Evolutionary conservation across 2,113 vertebrate genomes (phyloP).

Genomic region (Sarotherodon lohbergeri): DNA sequence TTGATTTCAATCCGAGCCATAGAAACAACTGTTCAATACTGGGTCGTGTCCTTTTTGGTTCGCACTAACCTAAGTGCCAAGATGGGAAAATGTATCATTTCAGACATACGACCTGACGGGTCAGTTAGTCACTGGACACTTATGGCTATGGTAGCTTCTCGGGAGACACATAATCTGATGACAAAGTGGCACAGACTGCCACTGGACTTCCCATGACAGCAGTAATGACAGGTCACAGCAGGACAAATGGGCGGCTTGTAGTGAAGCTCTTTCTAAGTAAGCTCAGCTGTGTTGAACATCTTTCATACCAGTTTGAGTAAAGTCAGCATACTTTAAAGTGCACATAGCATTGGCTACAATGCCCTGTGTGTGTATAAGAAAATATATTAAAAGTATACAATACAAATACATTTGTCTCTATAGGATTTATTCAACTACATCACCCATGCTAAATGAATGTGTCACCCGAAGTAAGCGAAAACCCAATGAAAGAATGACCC

Average conservation of each 20-base stretch:
- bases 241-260: background rate
- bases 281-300: background rate
- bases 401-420: background rate
- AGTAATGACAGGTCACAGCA: background rate
- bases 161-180: background rate
- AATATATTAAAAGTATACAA: background rate
- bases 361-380: background rate
- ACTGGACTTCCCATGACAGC: background rate
- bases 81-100: background rate
- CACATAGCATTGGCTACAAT: background rate
- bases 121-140: background rate
- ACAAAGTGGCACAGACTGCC: background rate
- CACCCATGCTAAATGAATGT: background rate
- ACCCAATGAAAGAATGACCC: background rate
- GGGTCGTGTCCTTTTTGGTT: background rate
- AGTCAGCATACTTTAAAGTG: background rate
- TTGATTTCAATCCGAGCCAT: background rate
- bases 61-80: background rate
- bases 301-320: background rate
- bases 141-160: background rate
- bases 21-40: background rate
- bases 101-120: background rate
- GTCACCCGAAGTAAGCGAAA: background rate
- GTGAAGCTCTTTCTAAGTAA: background rate
- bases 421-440: background rate